phyloP scores from a whole-genome alignment of 2,888 invertebrate genomes.

The Parnassius apollo region DNA sequence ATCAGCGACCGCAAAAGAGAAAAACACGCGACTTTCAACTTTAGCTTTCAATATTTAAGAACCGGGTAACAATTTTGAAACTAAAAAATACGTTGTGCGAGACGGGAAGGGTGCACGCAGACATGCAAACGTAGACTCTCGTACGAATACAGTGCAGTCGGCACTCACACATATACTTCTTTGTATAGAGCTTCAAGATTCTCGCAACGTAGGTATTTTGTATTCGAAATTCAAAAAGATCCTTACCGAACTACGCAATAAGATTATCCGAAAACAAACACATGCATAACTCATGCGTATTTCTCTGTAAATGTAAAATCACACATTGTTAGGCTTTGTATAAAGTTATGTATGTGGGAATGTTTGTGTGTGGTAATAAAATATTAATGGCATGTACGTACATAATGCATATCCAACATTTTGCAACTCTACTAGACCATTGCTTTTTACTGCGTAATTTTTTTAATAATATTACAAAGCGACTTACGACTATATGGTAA shows the following conservation, averaged over 20 bases:
- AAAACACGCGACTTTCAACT: conserved; percentile 36
- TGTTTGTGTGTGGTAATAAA: conserved; percentile 28
- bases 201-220: conserved; percentile 24
- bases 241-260: conserved; percentile 26
- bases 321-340: conserved; percentile 18
- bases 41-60: conserved; percentile 34
- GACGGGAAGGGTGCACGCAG: conserved; percentile 75
- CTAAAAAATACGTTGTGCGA: conserved; percentile 41
- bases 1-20: conserved; percentile 24
- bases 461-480: conserved; percentile 9
- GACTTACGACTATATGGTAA: conserved; percentile 1
- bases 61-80: conserved; percentile 8
- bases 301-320: conserved; percentile 12
- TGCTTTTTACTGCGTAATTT: conserved; percentile 24
- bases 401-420: conserved; percentile 22
- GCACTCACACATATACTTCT: conserved; percentile 47
- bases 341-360: conserved; percentile 27
- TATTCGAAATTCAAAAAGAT: conserved; percentile 27
- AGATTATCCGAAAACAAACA: conserved; percentile 29
- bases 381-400: conserved; percentile 30
- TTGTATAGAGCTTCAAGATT: conserved; percentile 32
- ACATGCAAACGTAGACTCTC: conserved; percentile 50
- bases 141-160: conserved; percentile 65
- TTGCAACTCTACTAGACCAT: conserved; percentile 21
- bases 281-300: conserved; percentile 29